Evolutionary conservation across 2,888 invertebrate genomes (phyloP), one percentile per base, ranked within the genome.

Genomic region (Podabrus alpinus): DNA sequence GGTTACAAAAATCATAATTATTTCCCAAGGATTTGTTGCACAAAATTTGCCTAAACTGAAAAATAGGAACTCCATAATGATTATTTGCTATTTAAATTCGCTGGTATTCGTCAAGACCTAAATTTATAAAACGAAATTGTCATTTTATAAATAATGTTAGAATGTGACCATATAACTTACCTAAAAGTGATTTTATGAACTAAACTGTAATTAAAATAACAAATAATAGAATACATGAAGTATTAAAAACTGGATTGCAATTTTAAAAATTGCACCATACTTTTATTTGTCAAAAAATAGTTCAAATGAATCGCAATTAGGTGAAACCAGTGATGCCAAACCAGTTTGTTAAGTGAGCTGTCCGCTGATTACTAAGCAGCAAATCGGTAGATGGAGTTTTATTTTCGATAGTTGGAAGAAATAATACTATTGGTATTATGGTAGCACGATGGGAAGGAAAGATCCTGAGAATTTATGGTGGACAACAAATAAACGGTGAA

Each of bases 11-110:
- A 94, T 94, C 62, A 97, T 95, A 81, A 98, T 97, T 80, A 98
- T 96, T 88, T 98, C 97, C 94, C 97, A 95, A 71, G 97, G 97
- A 88, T 97, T 96, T 29, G 94, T 92, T 77, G 97, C 97, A 88
- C 97, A 97, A 87, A 97, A 94, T 84, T 94, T 93, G 19, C 97
- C 97, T 86, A 96, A 94, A 66, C 91, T 92, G 77, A 93, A 93
- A 91, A 96, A 97, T 80, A 94, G 88, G 82, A 91, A 91, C 86
- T 90, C 88, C 83, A 89, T 84, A 7, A 45, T 13, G n/a, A 45
- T 45, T 45, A 45, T n/a, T n/a, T n/a, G 2, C 29, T 29, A 13
- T 3, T 29, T 29, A 13, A 29, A 29, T 4, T 45, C 9, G n/a
- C 45, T 45, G 7, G 45, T 45, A 45, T 45, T 45, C 45, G 45